These are phyloP conservation scores for Atopsyche davidsoni DNA, from an alignment of 1,140 invertebrate species.

Conservation along the genomic window DNA sequence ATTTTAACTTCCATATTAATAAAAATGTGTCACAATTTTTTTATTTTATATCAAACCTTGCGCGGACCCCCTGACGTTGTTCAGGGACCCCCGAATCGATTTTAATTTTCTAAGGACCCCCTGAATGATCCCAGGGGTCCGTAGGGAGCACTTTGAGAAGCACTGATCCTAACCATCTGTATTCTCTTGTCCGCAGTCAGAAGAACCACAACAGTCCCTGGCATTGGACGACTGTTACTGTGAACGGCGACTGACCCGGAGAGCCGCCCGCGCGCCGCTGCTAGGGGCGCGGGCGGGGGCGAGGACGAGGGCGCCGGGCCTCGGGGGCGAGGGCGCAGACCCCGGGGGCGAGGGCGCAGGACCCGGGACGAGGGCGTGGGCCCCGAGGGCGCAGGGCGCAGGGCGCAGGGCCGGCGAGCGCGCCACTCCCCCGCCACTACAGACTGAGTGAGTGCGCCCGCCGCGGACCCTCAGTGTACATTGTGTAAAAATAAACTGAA, in stretches of 20 bases:
- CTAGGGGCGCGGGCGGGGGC: conserved; percentile 37
- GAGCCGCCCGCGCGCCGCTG: conserved; percentile 44
- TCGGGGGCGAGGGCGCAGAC: conserved; percentile 3
- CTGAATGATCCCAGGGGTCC: too few species aligned
- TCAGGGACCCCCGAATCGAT: too few species aligned
- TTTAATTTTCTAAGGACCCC: too few species aligned
- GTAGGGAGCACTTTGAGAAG: too few species aligned
- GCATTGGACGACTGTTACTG: conserved; percentile 48
- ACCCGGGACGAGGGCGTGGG: background rate
- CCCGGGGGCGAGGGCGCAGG: background rate
- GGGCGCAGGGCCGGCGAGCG: conserved; percentile 9
- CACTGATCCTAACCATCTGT: background rate
- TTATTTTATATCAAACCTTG: too few species aligned
- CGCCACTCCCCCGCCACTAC: conserved; percentile 1
- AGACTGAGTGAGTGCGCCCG: too few species aligned
- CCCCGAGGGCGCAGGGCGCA: background rate
- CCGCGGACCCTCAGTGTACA: too few species aligned
- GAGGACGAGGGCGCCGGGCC: conserved; percentile 19
- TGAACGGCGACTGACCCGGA: conserved; percentile 46
- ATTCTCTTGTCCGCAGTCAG: conserved; percentile 36
- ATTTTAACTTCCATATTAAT: too few species aligned
- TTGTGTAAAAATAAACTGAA: too few species aligned
- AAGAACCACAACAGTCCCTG: conserved; percentile 46
- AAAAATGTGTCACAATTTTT: too few species aligned
- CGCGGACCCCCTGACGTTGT: too few species aligned